phyloP scores from a whole-genome alignment of 2,113 vertebrate genomes.

The Crotophaga sulcirostris region DNA sequence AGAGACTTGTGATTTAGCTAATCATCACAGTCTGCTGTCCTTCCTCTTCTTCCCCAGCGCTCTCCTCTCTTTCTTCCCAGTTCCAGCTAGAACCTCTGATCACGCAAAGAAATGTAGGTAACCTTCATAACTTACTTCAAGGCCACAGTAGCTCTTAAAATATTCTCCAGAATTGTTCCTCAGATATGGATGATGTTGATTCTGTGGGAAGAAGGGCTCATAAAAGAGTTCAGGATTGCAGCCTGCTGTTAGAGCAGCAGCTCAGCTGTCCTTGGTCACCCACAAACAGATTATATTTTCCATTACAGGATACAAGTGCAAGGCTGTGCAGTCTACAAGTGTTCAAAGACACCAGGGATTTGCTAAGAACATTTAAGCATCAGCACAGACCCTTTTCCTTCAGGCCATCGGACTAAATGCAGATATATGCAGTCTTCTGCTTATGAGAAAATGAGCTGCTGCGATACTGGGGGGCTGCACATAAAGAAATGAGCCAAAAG shows the following conservation, averaged over 20 bases:
- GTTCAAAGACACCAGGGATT: not conserved
- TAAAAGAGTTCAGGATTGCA: not conserved
- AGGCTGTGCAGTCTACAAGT: not conserved
- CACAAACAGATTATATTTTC: not conserved
- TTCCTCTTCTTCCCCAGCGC: not conserved
- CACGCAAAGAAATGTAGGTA: not conserved
- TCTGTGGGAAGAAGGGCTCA: not conserved
- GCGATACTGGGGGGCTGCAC: rapidly evolving
- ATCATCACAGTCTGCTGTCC: not conserved
- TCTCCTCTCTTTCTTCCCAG: not conserved
- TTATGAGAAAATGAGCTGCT: not conserved
- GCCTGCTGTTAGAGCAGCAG: not conserved
- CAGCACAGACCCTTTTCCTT: not conserved
- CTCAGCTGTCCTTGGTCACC: not conserved
- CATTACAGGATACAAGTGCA: not conserved
- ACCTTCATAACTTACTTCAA: not conserved
- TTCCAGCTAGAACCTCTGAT: not conserved
- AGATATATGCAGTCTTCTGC: not conserved
- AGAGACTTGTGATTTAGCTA: not conserved
- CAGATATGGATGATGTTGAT: not conserved
- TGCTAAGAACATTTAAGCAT: not conserved
- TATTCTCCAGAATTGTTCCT: not conserved
- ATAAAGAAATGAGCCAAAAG: not conserved
- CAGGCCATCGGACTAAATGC: not conserved
- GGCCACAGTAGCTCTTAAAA: not conserved